Evolutionary conservation across 2,888 invertebrate genomes (phyloP), one percentile per base, ranked within the genome.

Genomic region (Parnassius smintheus): DNA sequence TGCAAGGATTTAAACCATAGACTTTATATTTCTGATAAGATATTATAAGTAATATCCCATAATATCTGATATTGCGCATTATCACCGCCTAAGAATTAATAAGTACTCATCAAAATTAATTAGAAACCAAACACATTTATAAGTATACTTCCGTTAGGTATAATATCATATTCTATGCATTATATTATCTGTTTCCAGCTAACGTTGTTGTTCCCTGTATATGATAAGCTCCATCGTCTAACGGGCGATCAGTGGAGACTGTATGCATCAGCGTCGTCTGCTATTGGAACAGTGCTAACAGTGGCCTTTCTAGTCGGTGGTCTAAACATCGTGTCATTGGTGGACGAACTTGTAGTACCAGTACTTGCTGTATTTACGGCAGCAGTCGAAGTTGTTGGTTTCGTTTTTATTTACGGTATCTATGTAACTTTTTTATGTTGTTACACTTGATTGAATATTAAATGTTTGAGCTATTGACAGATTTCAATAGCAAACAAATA

Each of bases 381-480:
- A 10, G 76, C 84, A 1, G 71, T 88, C 18, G 89, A 91, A 67
- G 78, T 91, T 1, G 83, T 88, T 1, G 91, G 88, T 59, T 90
- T 91, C 66, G 86, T 86, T 9, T 90, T 86, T 70, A 88, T 91
- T 70, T 91, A 91, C 74, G 91, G 91, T 91, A 60, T 77, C 69
- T 46, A 45, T 50, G 12, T 59, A 41, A 25, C 35, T 35, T 35
- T 35, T 35, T 35, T 3, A 35, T 35, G 3, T 35, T 35, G 35
- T 35, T 35, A 35, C 7, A 35, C 35, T 35, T 7, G 4, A 35
- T 35, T 35, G 7, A 35, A 35, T 7, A 35, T 1, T 4, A 35
- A 35, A 35, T 35, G 4, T 7, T 35, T 35, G 35, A 35, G 35
- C 35, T 35, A 7, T 35, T 4, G 35, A 35, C 35, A 35, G 35